phyloP scores from a whole-genome alignment of 2,113 vertebrate genomes.

The Pterocles gutturalis region DNA sequence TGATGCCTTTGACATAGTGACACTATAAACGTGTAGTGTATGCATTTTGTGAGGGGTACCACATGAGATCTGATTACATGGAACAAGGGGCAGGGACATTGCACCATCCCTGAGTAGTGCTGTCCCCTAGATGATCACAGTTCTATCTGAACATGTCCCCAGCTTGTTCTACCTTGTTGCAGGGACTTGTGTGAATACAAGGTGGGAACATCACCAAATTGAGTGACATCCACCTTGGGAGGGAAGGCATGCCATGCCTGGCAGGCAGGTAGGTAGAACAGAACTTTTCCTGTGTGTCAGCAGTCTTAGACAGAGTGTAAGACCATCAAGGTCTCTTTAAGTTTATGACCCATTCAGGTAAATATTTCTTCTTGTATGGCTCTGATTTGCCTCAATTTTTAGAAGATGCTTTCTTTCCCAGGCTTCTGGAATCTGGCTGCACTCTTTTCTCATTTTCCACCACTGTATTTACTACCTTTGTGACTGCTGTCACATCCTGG shows the following conservation, averaged over 20 bases:
- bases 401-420: not conserved
- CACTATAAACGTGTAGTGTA: accelerated
- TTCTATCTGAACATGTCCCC: not conserved
- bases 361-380: not conserved
- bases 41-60: not conserved
- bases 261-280: not conserved
- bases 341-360: not conserved
- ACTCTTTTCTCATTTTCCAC: not conserved
- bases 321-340: not conserved
- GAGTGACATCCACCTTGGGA: not conserved
- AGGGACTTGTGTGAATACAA: not conserved
- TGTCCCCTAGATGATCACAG: not conserved
- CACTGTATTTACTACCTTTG: not conserved
- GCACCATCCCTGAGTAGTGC: not conserved
- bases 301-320: not conserved
- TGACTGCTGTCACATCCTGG: not conserved
- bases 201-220: accelerated
- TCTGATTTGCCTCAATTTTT: not conserved
- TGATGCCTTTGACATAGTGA: not conserved
- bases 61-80: accelerated
- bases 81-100: not conserved
- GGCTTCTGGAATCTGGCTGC: not conserved
- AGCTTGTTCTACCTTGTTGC: accelerated
- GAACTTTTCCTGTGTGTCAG: not conserved
- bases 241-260: not conserved